Evolutionary conservation across 2,797 vertebrate genomes (phyloP).

Genomic region (Alauda arvensis): DNA sequence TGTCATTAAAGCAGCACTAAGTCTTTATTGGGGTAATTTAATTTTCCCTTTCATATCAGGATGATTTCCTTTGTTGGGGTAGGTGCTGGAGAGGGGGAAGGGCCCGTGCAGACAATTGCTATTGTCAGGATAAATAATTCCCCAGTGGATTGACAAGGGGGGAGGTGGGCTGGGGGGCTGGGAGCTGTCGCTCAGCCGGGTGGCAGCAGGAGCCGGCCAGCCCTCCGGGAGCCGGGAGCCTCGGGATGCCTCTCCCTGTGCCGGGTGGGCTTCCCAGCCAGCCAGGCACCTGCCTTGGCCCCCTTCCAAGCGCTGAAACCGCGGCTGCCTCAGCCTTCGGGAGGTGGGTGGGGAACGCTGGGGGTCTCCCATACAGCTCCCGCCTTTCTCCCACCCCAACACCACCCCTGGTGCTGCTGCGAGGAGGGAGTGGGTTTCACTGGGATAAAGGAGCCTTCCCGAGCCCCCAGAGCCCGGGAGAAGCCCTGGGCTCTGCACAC

Average conservation of each 20-base stretch:
- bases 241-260: fast-evolving
- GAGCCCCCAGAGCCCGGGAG: fast-evolving
- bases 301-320: fast-evolving
- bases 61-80: slow-evolving; percentile 69
- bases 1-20: slow-evolving; percentile 69
- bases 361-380: neutral
- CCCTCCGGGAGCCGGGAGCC: neutral
- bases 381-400: neutral
- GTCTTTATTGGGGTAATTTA: slow-evolving; percentile 70
- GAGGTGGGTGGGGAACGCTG: neutral
- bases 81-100: slow-evolving; percentile 43
- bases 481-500: fast-evolving
- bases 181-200: slow-evolving; percentile 30
- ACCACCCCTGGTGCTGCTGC: fast-evolving
- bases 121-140: slow-evolving; percentile 68
- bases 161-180: slow-evolving; percentile 27
- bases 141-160: slow-evolving; percentile 42
- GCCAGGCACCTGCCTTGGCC: neutral
- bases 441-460: fast-evolving
- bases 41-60: slow-evolving; percentile 72
- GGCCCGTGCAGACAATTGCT: slow-evolving; percentile 51
- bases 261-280: neutral
- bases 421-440: neutral
- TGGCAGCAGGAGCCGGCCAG: neutral
- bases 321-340: fast-evolving